phyloP scores from a whole-genome alignment of 2,797 vertebrate genomes.

The Xenops minutus region DNA sequence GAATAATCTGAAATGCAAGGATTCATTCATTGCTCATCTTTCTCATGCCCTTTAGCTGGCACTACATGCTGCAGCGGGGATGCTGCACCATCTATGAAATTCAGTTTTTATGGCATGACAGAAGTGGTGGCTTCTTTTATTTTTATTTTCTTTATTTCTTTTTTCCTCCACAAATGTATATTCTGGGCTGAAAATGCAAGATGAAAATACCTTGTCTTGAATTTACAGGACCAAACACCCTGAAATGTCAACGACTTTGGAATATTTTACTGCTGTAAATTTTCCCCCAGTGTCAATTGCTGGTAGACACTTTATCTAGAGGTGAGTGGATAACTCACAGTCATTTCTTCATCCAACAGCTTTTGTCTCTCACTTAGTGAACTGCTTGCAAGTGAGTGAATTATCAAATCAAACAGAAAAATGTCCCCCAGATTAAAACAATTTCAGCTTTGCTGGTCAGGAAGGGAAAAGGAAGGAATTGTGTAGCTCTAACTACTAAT shows the following conservation, averaged over 20 bases:
- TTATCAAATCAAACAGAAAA: neutral
- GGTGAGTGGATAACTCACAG: neutral
- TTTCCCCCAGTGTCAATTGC: rapidly evolving
- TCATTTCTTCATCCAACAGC: neutral
- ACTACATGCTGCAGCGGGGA: neutral
- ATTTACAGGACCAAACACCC: neutral
- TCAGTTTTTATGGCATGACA: neutral
- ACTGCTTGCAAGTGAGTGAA: neutral
- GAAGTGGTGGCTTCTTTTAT: neutral
- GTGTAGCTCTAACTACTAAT: neutral
- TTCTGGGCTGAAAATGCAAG: neutral
- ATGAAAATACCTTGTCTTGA: neutral
- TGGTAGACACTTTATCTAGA: neutral
- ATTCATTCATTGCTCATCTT: neutral
- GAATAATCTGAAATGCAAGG: neutral
- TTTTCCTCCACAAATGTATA: neutral
- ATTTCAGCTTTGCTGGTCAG: neutral
- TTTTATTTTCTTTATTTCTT: neutral
- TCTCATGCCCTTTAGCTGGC: neutral
- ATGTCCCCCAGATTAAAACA: neutral
- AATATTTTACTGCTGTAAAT: neutral
- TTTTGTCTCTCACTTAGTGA: neutral
- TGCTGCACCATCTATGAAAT: neutral
- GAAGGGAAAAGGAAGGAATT: neutral
- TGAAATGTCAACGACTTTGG: neutral